These are phyloP conservation scores for Philopedon plagiatum DNA, from an alignment of 2,888 invertebrate genomes.

Conservation along the genomic window DNA sequence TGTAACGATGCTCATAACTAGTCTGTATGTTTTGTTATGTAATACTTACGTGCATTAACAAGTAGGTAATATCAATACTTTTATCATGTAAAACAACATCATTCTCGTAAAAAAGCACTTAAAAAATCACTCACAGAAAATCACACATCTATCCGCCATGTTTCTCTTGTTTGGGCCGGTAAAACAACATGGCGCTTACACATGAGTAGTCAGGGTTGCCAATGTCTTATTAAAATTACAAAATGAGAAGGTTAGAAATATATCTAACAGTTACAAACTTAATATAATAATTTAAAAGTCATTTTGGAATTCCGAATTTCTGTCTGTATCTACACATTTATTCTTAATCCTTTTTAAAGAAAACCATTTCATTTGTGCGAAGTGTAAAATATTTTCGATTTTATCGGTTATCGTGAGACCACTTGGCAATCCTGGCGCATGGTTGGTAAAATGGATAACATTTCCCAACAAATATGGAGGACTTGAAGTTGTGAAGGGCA, in stretches of 20 bases:
- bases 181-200: conserved; percentile 45
- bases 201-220: conserved; percentile 13
- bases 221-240: too few species aligned
- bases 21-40: too few species aligned
- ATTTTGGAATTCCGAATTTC: too few species aligned
- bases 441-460: background rate
- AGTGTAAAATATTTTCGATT: too few species aligned
- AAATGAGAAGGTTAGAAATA: too few species aligned
- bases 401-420: background rate
- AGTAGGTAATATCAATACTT: background rate
- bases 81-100: background rate
- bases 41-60: conserved; percentile 1
- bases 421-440: conserved; percentile 6
- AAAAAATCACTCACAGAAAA: background rate
- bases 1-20: conserved; percentile 1
- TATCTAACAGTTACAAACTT: too few species aligned
- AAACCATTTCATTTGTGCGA: too few species aligned
- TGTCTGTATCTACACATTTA: too few species aligned
- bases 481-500: background rate
- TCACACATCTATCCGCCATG: conserved; percentile 25
- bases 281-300: too few species aligned
- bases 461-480: background rate
- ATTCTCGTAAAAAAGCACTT: background rate
- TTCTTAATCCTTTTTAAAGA: too few species aligned
- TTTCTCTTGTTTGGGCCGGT: conserved; percentile 42